These are phyloP conservation scores for Microctonus hyperodae DNA, from an alignment of 2,888 invertebrate species.

Conservation along the genomic window DNA sequence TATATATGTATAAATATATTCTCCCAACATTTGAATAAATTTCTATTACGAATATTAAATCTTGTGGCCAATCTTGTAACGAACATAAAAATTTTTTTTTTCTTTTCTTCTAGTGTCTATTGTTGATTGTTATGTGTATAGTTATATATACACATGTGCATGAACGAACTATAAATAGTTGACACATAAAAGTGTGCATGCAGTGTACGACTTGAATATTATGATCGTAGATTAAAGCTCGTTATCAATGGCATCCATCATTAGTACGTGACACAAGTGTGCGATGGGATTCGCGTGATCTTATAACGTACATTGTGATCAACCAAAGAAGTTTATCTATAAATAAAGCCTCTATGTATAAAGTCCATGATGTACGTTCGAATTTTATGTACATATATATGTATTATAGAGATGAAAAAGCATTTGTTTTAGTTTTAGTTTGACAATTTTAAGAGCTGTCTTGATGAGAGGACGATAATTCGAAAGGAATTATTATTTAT, in stretches of 20 bases:
- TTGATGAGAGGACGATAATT: too few species aligned
- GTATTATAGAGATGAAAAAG: too few species aligned
- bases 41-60: background rate
- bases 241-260: conserved; percentile 39
- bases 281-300: conserved; percentile 25
- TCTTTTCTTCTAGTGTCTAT: background rate
- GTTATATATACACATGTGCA: too few species aligned
- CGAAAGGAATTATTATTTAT: too few species aligned
- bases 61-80: conserved; percentile 15
- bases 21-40: background rate
- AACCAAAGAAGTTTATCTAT: too few species aligned
- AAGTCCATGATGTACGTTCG: too few species aligned
- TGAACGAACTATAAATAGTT: conserved; percentile 25
- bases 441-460: too few species aligned
- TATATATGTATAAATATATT: background rate
- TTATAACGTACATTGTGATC: too few species aligned
- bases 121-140: conserved; percentile 8
- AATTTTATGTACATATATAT: too few species aligned
- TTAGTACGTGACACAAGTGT: conserved; percentile 37
- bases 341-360: too few species aligned
- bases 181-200: conserved; percentile 15
- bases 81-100: conserved; percentile 1
- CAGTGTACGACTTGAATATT: background rate
- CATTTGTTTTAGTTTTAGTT: too few species aligned
- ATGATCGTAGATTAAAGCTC: conserved; percentile 37